Base-by-base conservation (phyloP, 23 tunicate species). In the Oikopleura vanhoeffeni region DNA sequence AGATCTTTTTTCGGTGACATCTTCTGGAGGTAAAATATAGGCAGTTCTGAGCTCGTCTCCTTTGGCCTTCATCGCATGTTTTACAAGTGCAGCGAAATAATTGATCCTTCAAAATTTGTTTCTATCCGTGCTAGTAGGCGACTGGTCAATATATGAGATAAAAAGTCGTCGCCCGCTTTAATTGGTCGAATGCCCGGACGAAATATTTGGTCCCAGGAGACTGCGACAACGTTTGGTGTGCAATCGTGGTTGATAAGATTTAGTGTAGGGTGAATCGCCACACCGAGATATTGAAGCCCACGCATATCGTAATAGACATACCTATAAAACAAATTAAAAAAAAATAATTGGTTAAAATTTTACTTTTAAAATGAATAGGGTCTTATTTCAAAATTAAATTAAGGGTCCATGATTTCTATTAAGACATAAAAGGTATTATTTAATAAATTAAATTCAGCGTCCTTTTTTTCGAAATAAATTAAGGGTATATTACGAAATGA, bases 201-300 rank as follows among this genome's bases (percentile, higher is more conserved):
- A n/a, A n/a, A n/a, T n/a, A n/a, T n/a, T n/a, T n/a, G n/a, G n/a
- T 94, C 98, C 84, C 90, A 89, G 76, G 90, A 89, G 41, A 88
- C 90, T 1, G 98, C 98, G 0, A 88, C 91, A 67, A 91, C 88
- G 71, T 93, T 93, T 0, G 98, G 91, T 34, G 83, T 85, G 86
- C 98, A 93, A 67, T 88, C 90, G 76, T 93, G 98, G 67, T 93
- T 93, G 41, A 93, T 76, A 75, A 93, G 42, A 18, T 92, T 77
- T 8, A 85, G 76, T 8, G 84, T 76, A 28, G 93, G 95, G 82
- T 83, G 90, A 40, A 93, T 93, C n/a, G 91, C 98, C 28, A 93
- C 98, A 0, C 91, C 98, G 60, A 90, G 83, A 1, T 87, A 77
- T 41, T 88, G 88, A 40, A 93, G 41, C 0, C 91, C 91, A 41